phyloP scores from a whole-genome alignment of 2,888 invertebrate species.

The Brachyptera risi region DNA sequence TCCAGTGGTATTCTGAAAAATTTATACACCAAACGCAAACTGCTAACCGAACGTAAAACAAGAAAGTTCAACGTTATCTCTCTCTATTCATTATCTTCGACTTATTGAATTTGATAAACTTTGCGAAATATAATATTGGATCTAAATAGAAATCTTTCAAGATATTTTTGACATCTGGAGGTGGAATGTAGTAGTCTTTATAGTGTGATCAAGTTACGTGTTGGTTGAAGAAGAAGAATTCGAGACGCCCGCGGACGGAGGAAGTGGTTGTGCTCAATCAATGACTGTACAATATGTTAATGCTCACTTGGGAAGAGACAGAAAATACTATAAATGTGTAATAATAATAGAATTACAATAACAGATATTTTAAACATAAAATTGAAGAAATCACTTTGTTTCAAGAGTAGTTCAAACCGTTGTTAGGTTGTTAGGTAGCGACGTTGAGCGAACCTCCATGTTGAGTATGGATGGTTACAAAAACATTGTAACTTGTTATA shows the following conservation, averaged over 20 bases:
- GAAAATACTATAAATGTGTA: background rate
- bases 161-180: background rate
- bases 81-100: too few species aligned
- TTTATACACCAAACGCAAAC: too few species aligned
- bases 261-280: slow-evolving; percentile 8
- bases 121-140: background rate
- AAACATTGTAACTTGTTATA: slow-evolving; percentile 3
- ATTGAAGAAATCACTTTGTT: slow-evolving; percentile 23
- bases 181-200: background rate
- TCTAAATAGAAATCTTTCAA: background rate
- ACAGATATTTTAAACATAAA: slow-evolving; percentile 15
- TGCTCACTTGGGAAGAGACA: background rate
- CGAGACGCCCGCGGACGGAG: background rate
- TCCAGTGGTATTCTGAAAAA: too few species aligned
- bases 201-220: background rate
- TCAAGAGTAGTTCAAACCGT: slow-evolving; percentile 24
- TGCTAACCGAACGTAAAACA: too few species aligned
- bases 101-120: too few species aligned
- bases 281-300: slow-evolving; percentile 3
- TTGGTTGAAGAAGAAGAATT: background rate
- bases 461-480: slow-evolving; percentile 27
- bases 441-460: too few species aligned
- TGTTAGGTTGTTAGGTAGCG: slow-evolving; percentile 21
- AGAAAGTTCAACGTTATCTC: too few species aligned
- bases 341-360: background rate